Evolutionary conservation across 2,888 invertebrate species (phyloP).

Genomic region (Cryptus armator): DNA sequence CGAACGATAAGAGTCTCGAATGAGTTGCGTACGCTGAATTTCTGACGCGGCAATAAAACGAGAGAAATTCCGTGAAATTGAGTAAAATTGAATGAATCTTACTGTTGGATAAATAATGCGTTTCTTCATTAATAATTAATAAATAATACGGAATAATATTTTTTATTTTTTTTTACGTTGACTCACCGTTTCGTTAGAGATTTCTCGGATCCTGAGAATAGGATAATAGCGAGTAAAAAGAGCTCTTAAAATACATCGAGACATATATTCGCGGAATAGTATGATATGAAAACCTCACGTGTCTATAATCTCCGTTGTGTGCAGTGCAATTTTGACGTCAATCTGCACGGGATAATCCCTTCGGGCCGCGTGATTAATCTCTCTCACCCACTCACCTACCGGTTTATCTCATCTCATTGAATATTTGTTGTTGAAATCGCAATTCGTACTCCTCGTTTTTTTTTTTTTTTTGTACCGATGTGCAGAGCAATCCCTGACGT

Average conservation of each 20-base stretch:
- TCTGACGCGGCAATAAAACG: neutral
- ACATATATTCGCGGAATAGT: conserved; percentile 15
- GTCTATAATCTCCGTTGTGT: neutral
- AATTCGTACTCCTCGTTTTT: conserved; percentile 9
- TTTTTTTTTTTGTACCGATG: conserved; percentile 10
- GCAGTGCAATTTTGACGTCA: conserved; percentile 24
- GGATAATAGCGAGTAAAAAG: neutral
- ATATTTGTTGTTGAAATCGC: neutral
- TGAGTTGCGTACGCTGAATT: neutral
- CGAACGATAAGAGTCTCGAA: conserved; percentile 14
- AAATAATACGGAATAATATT: too few species aligned
- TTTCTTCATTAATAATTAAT: too few species aligned
- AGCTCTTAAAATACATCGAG: conserved; percentile 7
- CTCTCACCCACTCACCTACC: neutral
- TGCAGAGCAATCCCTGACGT: neutral
- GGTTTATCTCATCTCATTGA: neutral
- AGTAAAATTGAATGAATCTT: neutral
- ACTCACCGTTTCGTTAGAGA: too few species aligned
- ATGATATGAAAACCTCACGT: neutral
- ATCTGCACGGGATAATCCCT: conserved; percentile 22
- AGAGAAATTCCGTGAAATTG: neutral
- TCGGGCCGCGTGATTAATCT: neutral
- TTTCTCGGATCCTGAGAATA: too few species aligned
- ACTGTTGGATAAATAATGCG: too few species aligned
- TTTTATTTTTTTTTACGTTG: too few species aligned